Percentiles rank a stretch among this genome's conserved stretches.
Conservation (phyloP, 1,140 invertebrate species). For the Lithobius niger region DNA sequence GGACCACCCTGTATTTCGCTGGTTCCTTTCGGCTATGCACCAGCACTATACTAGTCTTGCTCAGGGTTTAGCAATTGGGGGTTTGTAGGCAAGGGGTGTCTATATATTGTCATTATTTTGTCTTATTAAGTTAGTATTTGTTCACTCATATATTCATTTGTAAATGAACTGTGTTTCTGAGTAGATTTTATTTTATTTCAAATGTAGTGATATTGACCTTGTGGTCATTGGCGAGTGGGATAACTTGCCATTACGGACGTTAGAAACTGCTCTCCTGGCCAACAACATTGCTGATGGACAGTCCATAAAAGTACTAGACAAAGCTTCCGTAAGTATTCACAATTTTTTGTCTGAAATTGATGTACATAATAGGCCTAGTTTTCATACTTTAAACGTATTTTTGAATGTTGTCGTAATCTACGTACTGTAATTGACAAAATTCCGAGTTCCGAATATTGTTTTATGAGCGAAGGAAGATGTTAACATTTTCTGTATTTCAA, state of each 20-base stretch:
- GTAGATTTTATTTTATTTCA: conserved; percentile 13
- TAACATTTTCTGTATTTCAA: too few species aligned
- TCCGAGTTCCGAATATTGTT: too few species aligned
- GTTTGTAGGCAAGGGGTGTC: too few species aligned
- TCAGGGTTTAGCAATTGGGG: too few species aligned
- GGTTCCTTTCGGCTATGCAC: too few species aligned
- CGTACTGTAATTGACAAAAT: too few species aligned
- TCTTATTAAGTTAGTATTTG: too few species aligned
- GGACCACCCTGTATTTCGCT: too few species aligned
- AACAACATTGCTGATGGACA: conserved; percentile 73
- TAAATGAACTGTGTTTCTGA: not conserved
- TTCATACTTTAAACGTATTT: conserved; percentile 6
- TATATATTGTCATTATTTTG: too few species aligned
- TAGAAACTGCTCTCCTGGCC: conserved; percentile 76
- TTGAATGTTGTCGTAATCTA: conserved; percentile 7
- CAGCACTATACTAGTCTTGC: too few species aligned
- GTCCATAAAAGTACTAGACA: conserved; percentile 89
- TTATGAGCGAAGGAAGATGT: too few species aligned
- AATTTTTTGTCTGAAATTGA: not conserved
- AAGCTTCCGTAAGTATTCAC: conserved; percentile 65
- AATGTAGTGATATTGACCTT: conserved; percentile 86
- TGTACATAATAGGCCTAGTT: not conserved
- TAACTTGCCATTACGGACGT: conserved; percentile 70
- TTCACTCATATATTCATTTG: conserved; percentile 3
- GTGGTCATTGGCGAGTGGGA: conserved; percentile 93